Base-by-base conservation (phyloP, 2,113 vertebrate genomes). In the Hippocampus barbouri region DNA sequence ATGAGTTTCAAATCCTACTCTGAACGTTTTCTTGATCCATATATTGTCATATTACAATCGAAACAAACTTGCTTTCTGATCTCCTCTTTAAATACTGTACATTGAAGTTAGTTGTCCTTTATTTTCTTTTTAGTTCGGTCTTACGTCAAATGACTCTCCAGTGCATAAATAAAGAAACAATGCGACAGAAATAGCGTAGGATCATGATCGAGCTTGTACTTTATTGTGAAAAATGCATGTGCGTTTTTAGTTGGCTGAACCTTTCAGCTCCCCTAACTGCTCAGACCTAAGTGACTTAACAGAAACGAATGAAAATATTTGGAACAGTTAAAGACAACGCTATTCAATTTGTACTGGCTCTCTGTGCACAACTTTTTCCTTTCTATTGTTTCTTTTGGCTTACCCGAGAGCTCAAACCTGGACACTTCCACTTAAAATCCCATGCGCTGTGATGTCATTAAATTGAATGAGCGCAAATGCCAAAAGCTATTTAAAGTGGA, bases 301-400 rank as follows among this genome's bases (percentile, higher is more conserved):
- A 91, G 80, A 80, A 88, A 89, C 83, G 83, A 84, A 89, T 88
- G 71, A 87, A 87, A 90, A 85, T 83, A 85, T 68, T 8, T 78
- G 61, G 69, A 86, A 86, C 89, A 69, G 78, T 69, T 89, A 53
- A 14, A 68, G 23, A 62, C 71, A 72, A 72, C 30, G n/a, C 41
- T 8, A 61, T 61, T 77, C 69, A 65, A 45, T 70, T 66, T 60
- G 67, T 63, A 66, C 63, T 25, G 65, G 30, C 53, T 68, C 8
- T 77, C 45, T 73, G 66, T 73, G 66, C 64, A 73, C 14, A 40
- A 51, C 65, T 15, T 60, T 71, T 75, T 75, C 68, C 53, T 68
- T 38, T 15, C 1, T 7, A 67, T 66, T 77, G 66, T 82, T 83
- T 74, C 74, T 64, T 14, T 70, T 83, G 72, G 75, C 69, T 43